Evolutionary conservation across 2,113 vertebrate genomes (phyloP).

Genomic region (Laticauda colubrina): DNA sequence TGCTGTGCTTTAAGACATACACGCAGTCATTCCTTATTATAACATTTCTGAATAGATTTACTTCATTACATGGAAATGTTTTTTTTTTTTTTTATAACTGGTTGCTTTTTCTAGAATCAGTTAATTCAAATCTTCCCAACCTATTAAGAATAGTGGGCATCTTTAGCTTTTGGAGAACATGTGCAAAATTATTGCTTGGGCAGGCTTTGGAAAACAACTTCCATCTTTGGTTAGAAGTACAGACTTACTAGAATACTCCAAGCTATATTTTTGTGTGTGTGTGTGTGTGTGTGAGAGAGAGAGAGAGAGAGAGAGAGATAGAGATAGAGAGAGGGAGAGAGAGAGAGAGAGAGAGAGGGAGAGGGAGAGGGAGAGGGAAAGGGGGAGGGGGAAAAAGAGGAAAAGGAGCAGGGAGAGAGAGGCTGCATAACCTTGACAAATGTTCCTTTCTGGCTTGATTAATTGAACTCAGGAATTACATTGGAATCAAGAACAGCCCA

Average conservation of each 20-base stretch:
- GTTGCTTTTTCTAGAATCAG: not conserved
- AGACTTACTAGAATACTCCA: not conserved
- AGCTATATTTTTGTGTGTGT: not conserved
- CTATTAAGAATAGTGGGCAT: not conserved
- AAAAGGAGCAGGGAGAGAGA: too few relatives aligned
- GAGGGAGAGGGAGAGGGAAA: too few relatives aligned
- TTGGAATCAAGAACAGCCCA: not conserved
- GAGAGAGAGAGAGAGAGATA: too few relatives aligned
- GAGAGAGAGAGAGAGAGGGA: too few relatives aligned
- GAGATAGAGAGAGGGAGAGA: too few relatives aligned
- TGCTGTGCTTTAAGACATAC: not conserved
- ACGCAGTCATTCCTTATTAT: not conserved
- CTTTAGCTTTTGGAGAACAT: not conserved
- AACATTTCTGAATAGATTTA: not conserved
- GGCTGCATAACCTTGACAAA: not conserved
- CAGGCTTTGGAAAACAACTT: not conserved
- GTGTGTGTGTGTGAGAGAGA: not conserved
- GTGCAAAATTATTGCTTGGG: not conserved
- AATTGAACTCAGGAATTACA: not conserved
- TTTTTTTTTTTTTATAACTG: not conserved
- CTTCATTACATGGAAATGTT: not conserved
- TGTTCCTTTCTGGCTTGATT: not conserved
- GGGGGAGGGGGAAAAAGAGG: too few relatives aligned
- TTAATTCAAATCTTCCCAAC: not conserved
- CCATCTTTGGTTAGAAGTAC: not conserved